Evolutionary conservation across 1,140 invertebrate species (phyloP), one percentile per base, ranked within the genome.

Genomic region (Aethina tumida): DNA sequence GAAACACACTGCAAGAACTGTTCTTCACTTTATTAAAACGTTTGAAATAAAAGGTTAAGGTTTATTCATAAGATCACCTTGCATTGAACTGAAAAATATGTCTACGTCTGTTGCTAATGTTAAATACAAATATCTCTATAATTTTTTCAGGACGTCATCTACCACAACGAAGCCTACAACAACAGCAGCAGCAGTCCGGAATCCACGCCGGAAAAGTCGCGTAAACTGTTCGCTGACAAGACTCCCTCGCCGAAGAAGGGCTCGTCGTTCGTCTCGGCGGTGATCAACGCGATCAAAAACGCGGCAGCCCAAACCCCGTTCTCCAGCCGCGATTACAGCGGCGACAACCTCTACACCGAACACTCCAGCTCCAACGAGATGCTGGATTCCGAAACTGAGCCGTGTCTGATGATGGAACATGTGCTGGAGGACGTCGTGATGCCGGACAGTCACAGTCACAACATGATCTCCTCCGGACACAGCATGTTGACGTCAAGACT

Each of bases 371-470:
- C 53, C 0, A 66, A 76, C 51, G 81, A 79, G 24, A 65, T 83
- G 52, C 63, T 83, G 7, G 79, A 83, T 59, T 83, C 79, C 2
- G 81, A 83, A 65, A 83, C 80, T 0, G 81, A 84, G 52, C 81
- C 81, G 4, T 83, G 77, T 48, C 60, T 84, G 14, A 81, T 83
- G 71, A 83, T 81, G 68, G 81, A 83, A 53, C 76, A 73, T 43
- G 75, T 79, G 5, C 39, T 79, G 19, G 76, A 79, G 56, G 75
- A 79, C 54, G 76, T 78, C 16, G 60, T 72, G 2, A 58, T 76
- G 22, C 71, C 67, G 2, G 76, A 79, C 39, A 74, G 74, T 8
- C 73, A 79, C 57, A 73, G 75, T 21, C 75, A 77, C 37, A 79
- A 79, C 50, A 74, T 79, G 69, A 66, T 79, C 2, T 79, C 75